Evolutionary conservation across 2,888 invertebrate species (phyloP).

Genomic region (Plagodis pulveraria): DNA sequence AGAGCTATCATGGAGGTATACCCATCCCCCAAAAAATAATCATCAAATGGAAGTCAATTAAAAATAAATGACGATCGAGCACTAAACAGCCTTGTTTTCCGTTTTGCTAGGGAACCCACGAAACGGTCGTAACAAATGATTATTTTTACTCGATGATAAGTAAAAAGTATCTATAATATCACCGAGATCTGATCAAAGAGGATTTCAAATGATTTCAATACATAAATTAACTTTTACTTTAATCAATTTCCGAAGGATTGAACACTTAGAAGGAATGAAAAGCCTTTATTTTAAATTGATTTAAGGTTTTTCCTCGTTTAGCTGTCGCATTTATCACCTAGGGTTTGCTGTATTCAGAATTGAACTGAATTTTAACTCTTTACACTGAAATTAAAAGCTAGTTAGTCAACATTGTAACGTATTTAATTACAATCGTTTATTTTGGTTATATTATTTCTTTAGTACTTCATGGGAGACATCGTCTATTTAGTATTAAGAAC

Average conservation of each 20-base stretch:
- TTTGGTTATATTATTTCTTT: too few species aligned
- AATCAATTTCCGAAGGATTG: constrained; percentile 33
- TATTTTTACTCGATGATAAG: too few species aligned
- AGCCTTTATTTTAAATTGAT: constrained; percentile 22
- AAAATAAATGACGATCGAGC: too few species aligned
- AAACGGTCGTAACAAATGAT: background rate
- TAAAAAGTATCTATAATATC: background rate
- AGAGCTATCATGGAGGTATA: too few species aligned
- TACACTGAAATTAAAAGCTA: too few species aligned
- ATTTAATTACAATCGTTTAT: too few species aligned
- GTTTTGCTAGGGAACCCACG: background rate
- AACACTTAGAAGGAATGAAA: constrained; percentile 20
- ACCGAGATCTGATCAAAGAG: constrained; percentile 28
- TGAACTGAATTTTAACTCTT: background rate
- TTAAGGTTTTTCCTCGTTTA: constrained; percentile 16
- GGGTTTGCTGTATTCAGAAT: background rate
- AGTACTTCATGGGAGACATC: too few species aligned
- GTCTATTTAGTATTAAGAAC: too few species aligned
- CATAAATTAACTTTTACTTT: constrained; percentile 34
- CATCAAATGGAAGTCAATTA: too few species aligned
- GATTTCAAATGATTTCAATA: constrained; percentile 29
- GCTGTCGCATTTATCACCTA: background rate
- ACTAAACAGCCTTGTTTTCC: too few species aligned
- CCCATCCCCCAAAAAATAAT: too few species aligned
- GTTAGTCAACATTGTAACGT: too few species aligned